These are phyloP conservation scores for Eciton burchellii DNA, from an alignment of 1,140 invertebrate genomes.

Conservation along the genomic window DNA sequence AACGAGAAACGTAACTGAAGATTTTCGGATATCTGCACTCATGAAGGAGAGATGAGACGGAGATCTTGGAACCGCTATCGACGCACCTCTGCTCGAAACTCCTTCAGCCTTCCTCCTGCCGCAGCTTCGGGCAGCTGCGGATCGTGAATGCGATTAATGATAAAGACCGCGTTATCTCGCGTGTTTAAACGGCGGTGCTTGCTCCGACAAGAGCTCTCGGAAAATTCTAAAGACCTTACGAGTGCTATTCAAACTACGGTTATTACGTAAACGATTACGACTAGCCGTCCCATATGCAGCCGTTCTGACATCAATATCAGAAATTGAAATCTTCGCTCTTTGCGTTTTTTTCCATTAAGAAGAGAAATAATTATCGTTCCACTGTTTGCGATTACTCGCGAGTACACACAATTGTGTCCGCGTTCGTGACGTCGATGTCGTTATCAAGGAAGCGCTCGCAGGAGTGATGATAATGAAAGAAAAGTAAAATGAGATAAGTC, in stretches of 20 bases:
- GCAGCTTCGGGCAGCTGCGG: not conserved
- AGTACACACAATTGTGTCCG: not conserved
- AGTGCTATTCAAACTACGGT: not conserved
- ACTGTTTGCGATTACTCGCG: not conserved
- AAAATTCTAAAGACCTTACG: not conserved
- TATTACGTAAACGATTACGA: not conserved
- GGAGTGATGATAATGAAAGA: slow-evolving; percentile 10
- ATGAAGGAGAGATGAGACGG: slow-evolving; percentile 3
- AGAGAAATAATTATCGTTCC: not conserved
- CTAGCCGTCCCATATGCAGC: not conserved
- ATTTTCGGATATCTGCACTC: slow-evolving; percentile 17
- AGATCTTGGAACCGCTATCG: slow-evolving; percentile 15
- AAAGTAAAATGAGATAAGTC: not conserved
- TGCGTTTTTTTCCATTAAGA: not conserved
- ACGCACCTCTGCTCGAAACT: not conserved
- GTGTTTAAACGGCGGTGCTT: not conserved
- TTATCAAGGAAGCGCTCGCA: not conserved
- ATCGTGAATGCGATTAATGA: not conserved
- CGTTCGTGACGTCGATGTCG: not conserved
- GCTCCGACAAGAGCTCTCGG: not conserved
- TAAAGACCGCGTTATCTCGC: not conserved
- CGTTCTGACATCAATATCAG: no score
- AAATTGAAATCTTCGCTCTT: not conserved
- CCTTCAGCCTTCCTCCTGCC: not conserved
- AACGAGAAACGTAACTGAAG: not conserved